Percentiles rank a stretch among this genome's conserved stretches.
phyloP scores from a whole-genome alignment of 2,113 vertebrate species.

The Lontra canadensis region DNA sequence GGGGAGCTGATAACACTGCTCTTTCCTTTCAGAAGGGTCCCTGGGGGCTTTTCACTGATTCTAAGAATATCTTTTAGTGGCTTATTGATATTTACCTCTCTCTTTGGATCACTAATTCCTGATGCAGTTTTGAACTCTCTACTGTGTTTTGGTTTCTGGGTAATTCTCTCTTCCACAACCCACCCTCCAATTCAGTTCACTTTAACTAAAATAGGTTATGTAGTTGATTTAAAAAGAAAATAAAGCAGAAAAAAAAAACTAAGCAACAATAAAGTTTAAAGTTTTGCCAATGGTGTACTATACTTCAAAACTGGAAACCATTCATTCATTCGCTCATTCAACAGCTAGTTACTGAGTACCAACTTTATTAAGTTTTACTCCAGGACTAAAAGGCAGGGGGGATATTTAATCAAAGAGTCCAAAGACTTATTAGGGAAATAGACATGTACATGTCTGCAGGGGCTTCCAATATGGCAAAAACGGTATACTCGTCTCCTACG shows the following conservation, averaged over 20 bases:
- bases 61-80: slow-evolving; percentile 28
- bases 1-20: slow-evolving; percentile 39
- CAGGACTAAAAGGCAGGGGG: neutral
- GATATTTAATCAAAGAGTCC: neutral
- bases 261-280: neutral
- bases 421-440: neutral
- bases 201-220: slow-evolving; percentile 21
- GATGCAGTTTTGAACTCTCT: neutral
- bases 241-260: neutral
- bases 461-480: neutral
- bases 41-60: neutral
- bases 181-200: neutral
- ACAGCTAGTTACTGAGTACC: neutral
- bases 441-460: neutral
- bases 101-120: slow-evolving; percentile 21
- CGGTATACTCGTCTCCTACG: neutral
- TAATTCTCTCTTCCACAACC: neutral
- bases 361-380: neutral
- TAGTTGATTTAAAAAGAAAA: neutral
- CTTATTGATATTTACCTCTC: slow-evolving; percentile 22
- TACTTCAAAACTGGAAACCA: neutral
- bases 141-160: slow-evolving; percentile 9
- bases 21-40: slow-evolving; percentile 33
- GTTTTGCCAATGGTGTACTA: neutral
- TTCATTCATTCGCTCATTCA: neutral